These are phyloP conservation scores for Yasuhikotakia modesta DNA, from an alignment of 2,797 vertebrate genomes.

Conservation along the genomic window DNA sequence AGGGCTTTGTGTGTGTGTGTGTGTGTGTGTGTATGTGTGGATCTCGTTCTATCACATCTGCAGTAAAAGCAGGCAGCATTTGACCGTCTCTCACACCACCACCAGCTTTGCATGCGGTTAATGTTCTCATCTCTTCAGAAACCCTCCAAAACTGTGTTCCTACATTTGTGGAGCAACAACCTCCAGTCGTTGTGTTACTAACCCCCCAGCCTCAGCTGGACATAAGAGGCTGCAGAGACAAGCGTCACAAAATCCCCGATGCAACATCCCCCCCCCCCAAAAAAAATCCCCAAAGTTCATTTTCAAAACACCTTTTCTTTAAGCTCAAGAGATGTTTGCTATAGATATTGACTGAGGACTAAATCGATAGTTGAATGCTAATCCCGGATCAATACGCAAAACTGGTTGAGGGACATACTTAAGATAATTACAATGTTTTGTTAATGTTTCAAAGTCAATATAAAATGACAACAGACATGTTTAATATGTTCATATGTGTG, in stretches of 20 bases:
- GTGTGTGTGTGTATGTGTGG: not conserved
- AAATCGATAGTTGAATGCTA: not conserved
- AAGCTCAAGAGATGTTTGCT: not conserved
- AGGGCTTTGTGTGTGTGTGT: conserved; percentile 37
- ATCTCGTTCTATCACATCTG: conserved; percentile 26
- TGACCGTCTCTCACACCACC: too few species aligned
- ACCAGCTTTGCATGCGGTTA: conserved; percentile 61
- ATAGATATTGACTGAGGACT: not conserved
- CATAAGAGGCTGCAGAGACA: not conserved
- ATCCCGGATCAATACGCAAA: conserved; percentile 15
- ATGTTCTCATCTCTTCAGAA: conserved; percentile 7
- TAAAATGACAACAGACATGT: not conserved
- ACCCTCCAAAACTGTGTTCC: not conserved
- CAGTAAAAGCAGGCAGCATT: not conserved
- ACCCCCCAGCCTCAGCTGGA: not conserved
- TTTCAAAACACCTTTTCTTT: too few species aligned
- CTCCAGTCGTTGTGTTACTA: not conserved
- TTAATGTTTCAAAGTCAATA: not conserved
- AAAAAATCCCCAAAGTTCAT: too few species aligned
- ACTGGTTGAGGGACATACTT: not conserved
- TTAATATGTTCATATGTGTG: not conserved
- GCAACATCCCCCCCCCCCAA: too few species aligned
- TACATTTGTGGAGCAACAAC: not conserved
- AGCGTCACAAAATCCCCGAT: too few species aligned
- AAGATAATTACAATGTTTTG: not conserved